Evolutionary conservation across 2,888 invertebrate species (phyloP).

Genomic region (Ennomos fuscantarius): DNA sequence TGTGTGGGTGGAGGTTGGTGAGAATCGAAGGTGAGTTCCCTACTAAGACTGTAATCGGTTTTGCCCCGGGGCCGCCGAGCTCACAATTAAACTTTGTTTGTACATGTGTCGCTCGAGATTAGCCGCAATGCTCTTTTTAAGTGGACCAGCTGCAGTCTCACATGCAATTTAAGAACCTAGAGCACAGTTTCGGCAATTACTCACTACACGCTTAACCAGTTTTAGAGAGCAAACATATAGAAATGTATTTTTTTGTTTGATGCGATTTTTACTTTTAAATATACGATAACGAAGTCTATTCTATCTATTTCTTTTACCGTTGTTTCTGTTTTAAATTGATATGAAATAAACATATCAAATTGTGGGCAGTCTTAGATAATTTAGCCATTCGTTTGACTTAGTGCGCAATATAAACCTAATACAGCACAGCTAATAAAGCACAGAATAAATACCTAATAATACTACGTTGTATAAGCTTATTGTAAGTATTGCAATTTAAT

Average conservation of each 20-base stretch:
- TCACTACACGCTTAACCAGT: conserved; percentile 28
- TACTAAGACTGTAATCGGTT: conserved; percentile 85
- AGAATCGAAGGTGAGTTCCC: conserved; percentile 81
- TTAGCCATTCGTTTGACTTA: too few relatives aligned
- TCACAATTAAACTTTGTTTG: conserved; percentile 85
- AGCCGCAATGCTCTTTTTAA: conserved; percentile 84
- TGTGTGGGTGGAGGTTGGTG: conserved; percentile 67
- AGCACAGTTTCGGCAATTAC: conserved; percentile 69
- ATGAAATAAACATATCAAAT: too few relatives aligned
- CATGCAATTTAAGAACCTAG: conserved; percentile 79
- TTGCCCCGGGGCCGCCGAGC: conserved; percentile 71
- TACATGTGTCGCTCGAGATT: conserved; percentile 84
- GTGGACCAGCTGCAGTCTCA: conserved; percentile 74
- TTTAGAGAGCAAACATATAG: background rate
- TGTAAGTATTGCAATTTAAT: too few relatives aligned
- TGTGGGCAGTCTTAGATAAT: too few relatives aligned
- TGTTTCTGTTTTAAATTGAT: too few relatives aligned
- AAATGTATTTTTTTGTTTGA: conserved; percentile 10
- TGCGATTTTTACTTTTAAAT: background rate
- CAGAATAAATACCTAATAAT: too few relatives aligned
- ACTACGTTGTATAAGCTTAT: too few relatives aligned
- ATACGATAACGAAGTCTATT: too few relatives aligned
- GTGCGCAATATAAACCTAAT: too few relatives aligned
- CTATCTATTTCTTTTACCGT: too few relatives aligned
- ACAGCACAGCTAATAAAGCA: too few relatives aligned